Evolutionary conservation across 1,140 invertebrate species (phyloP).

Genomic region (Monomorium pharaonis): DNA sequence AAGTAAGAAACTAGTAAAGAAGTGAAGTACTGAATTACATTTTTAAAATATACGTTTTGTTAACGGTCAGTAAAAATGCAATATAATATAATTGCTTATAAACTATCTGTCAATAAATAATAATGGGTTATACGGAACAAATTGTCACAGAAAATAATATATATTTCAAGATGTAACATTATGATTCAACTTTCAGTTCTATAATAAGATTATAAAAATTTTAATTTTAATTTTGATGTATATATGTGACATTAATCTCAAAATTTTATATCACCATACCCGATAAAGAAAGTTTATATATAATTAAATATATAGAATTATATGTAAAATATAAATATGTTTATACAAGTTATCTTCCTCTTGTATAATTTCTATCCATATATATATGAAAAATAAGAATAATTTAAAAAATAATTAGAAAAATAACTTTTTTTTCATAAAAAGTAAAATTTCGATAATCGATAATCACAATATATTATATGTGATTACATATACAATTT

Average conservation of each 20-base stretch:
- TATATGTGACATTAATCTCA: slow-evolving; percentile 17
- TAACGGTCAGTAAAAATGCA: slow-evolving; percentile 29
- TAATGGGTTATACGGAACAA: slow-evolving; percentile 29
- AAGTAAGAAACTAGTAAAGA: background rate
- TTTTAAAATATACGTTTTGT: slow-evolving; percentile 35
- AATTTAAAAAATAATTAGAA: too few species aligned
- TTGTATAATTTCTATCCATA: too few species aligned
- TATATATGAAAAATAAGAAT: too few species aligned
- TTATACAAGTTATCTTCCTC: too few species aligned
- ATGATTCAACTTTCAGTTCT: slow-evolving; percentile 39
- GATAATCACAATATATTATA: too few species aligned
- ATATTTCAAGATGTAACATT: slow-evolving; percentile 48
- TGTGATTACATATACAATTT: too few species aligned
- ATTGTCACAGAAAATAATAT: slow-evolving; percentile 47
- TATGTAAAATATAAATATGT: too few species aligned
- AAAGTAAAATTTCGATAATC: too few species aligned
- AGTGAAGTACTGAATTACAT: slow-evolving; percentile 25
- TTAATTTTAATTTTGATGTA: slow-evolving; percentile 55
- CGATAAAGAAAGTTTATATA: too few species aligned
- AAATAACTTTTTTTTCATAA: too few species aligned
- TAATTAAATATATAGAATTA: too few species aligned
- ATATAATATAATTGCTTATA: slow-evolving; percentile 37
- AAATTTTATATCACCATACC: slow-evolving; percentile 52
- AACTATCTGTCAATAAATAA: slow-evolving; percentile 41
- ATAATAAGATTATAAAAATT: slow-evolving; percentile 28